Evolutionary conservation across 2,888 invertebrate species (phyloP).

Genomic region (Entomobrya multifasciata): DNA sequence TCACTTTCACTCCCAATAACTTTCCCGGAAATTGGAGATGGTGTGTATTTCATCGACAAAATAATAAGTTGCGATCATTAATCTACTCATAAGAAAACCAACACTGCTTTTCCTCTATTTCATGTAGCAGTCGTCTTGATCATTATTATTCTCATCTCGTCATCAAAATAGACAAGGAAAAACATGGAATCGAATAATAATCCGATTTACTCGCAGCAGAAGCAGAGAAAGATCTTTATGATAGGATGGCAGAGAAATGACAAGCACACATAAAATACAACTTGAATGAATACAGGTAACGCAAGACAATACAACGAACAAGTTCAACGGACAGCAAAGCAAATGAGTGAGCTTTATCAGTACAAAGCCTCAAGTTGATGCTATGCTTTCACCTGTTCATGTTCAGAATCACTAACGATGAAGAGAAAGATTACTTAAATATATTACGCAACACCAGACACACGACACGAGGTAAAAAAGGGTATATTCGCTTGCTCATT

Average conservation of each 20-base stretch:
- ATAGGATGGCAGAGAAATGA: background rate
- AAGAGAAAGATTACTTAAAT: background rate
- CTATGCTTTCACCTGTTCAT: background rate
- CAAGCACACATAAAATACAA: too few relatives aligned
- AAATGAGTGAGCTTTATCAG: background rate
- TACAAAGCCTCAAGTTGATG: background rate
- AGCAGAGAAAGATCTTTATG: background rate
- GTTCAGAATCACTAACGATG: slow-evolving; percentile 30
- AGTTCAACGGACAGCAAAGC: too few relatives aligned
- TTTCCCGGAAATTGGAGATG: too few relatives aligned
- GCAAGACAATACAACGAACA: background rate
- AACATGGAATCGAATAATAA: background rate
- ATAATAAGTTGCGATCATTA: slow-evolving; percentile 1
- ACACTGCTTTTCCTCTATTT: background rate
- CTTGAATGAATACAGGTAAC: background rate
- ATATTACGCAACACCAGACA: too few relatives aligned
- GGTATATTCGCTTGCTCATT: too few relatives aligned
- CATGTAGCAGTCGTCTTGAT: background rate
- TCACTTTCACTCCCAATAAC: too few relatives aligned
- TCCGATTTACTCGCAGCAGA: background rate
- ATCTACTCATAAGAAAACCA: slow-evolving; percentile 8
- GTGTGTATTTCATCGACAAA: too few relatives aligned
- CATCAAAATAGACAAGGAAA: background rate
- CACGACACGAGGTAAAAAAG: background rate
- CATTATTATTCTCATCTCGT: background rate